A percentile compares a stretch with the other conserved stretches of the same genome.
phyloP scores from a whole-genome alignment of 2,888 invertebrate genomes.

The Amorpha juglandis region DNA sequence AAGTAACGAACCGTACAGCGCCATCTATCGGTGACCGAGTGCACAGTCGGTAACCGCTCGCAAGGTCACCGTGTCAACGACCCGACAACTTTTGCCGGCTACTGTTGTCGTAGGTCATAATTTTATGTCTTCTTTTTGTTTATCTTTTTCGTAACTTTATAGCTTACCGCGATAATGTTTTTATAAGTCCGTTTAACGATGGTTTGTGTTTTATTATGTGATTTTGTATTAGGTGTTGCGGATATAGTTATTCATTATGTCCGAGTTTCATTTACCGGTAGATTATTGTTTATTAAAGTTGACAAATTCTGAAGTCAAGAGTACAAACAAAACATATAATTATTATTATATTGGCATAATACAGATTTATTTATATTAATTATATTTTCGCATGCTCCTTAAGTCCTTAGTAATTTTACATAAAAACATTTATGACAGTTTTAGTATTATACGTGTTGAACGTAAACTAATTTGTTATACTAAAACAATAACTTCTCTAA shows the following conservation, averaged over 20 bases:
- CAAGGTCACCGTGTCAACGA: conserved; percentile 83
- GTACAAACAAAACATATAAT: no score
- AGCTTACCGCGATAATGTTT: conserved; percentile 71
- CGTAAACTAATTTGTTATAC: no score
- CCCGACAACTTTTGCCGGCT: conserved; percentile 83
- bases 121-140: conserved; percentile 85
- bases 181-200: conserved; percentile 47
- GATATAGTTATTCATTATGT: conserved; percentile 3
- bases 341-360: no score
- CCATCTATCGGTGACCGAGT: conserved; percentile 69
- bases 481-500: no score
- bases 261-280: neutral
- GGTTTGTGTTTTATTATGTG: conserved; percentile 37
- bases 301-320: neutral
- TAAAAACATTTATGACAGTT: no score
- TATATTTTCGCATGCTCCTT: neutral
- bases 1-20: conserved; percentile 38
- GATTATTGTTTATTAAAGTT: neutral
- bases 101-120: conserved; percentile 84
- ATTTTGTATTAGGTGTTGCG: neutral
- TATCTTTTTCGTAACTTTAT: conserved; percentile 83
- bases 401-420: neutral
- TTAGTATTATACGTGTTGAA: no score
- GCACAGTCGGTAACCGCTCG: conserved; percentile 54
- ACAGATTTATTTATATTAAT: no score